phyloP scores from a whole-genome alignment of 2,797 vertebrate species.

The Fistularia commersonii region DNA sequence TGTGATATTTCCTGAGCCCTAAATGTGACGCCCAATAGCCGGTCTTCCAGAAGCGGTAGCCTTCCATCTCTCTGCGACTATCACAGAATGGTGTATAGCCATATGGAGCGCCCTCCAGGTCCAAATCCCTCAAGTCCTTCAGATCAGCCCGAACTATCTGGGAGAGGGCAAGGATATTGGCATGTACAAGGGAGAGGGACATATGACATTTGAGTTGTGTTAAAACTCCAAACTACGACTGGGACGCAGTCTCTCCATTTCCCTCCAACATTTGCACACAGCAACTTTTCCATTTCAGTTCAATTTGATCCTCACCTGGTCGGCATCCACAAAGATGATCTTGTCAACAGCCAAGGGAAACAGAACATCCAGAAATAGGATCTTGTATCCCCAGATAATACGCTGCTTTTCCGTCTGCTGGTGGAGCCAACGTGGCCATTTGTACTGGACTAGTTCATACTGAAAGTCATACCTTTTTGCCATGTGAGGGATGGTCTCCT shows the following conservation, averaged over 20 bases:
- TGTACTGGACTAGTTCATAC: conserved; percentile 95
- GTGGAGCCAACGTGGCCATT: conserved; percentile 95
- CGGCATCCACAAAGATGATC: conserved; percentile 97
- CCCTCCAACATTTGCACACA: background rate
- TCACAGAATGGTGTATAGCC: conserved; percentile 96
- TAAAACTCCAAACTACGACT: conserved; percentile 11
- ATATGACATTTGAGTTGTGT: conserved; percentile 7
- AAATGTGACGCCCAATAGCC: conserved; percentile 97
- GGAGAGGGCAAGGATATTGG: no score
- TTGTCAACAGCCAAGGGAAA: conserved; percentile 95
- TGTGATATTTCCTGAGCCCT: conserved; percentile 89
- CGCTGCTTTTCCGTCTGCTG: conserved; percentile 96
- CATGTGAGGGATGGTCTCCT: conserved; percentile 94
- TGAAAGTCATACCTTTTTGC: conserved; percentile 86
- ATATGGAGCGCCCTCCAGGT: conserved; percentile 90
- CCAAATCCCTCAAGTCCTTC: conserved; percentile 86
- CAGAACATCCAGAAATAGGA: conserved; percentile 96
- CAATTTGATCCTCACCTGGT: conserved; percentile 80
- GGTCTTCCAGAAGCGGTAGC: conserved; percentile 95
- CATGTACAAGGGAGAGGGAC: no score
- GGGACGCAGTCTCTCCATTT: background rate
- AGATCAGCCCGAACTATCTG: conserved; percentile 94
- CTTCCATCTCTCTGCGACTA: conserved; percentile 93
- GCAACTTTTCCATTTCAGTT: background rate
- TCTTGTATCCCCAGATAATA: conserved; percentile 98